Base-by-base conservation (phyloP, 2,888 invertebrate genomes). In the Dromius quadrimaculatus region DNA sequence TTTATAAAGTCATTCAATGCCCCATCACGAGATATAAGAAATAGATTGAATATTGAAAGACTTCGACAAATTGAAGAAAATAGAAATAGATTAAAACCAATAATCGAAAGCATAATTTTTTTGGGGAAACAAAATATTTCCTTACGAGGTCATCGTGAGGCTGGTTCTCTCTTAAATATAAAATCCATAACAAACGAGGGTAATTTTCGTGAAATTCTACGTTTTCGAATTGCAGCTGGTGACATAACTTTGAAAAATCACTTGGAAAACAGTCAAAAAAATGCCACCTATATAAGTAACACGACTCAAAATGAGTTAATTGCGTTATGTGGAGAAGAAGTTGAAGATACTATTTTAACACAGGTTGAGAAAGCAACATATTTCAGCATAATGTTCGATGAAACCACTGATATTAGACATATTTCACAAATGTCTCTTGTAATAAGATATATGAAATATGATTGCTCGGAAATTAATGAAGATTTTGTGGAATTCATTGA, bases 261-360 rank as follows among this genome's bases (percentile, higher is more conserved):
- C 72, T 61, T 77, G 19, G 64, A 76, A 72, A 74, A 23, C 3
- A 54, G 75, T 8, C 13, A 41, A 11, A 47, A 74, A 5, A 72
- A 73, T 61, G 74, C 76, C 0, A 76, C 75, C 32, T 77, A 57
- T 34, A 57, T 57, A 15, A 57, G 77, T 43, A 78, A 78, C 73
- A 75, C 76, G 2, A 74, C 71, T n/a, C 76, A 77, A 73, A 78
- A 77, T 69, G 69, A 76, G 62, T 38, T 77, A 5, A 78, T 78
- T 50, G 73, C 74, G 28, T 57, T 64, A 8, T 76, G 76, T 47
- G 73, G 72, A 61, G 74, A 75, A 71, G 74, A 73, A 50, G 75
- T 76, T 17, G 71, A 73, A 63, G 66, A 75, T 63, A 57, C 28
- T 36, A 72, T 76, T 71, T 43, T 75, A 22, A 13, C 17, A 17